Evolutionary conservation across 2,797 vertebrate genomes (phyloP), one percentile per base, ranked within the genome.

Genomic region (Protosalanx chinensis): DNA sequence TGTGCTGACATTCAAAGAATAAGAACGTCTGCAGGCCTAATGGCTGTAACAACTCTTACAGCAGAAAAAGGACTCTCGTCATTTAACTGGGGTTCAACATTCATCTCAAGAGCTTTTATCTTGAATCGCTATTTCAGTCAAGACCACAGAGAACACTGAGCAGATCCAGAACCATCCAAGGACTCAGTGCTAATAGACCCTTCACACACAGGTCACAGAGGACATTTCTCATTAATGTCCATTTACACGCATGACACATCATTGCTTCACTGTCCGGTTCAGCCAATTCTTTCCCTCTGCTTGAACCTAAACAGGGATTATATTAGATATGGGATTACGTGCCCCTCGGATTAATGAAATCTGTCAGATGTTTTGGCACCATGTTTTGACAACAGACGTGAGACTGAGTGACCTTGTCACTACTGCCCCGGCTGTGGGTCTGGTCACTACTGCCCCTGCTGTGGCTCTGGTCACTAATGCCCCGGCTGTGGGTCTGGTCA

Each of bases 261-360:
- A 23, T 61, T 23, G 35, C 33, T 76, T 30, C 13, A 33, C 8
- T 60, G 20, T 1, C 66, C 37, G 61, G 76, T 75, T 62, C 79
- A 67, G 63, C 71, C n/a, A 71, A 75, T 74, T 73, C 41, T 1
- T 15, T 5, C 58, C 27, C 23, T 60, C 27, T 23, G 7, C 23
- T 29, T 29, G 6, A 60, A 1, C 78, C 61, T 74, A 65, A 71
- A 75, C 63, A 23, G 78, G 61, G 67, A 66, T 75, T 62, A 33
- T 80, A 20, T 79, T 76, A 37, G 79, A 86, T 71, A 75, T 71
- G 65, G 71, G 74, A 82, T 83, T 79, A 80, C 69, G 74, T 74
- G 41, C 70, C 29, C 51, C 35, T 60, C 68, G 78, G 78, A 82
- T 79, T 72, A 78, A 81, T 79, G 68, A 35, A 82, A 77, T 75